These are phyloP conservation scores for Gisinianus flammeolus DNA, from an alignment of 2,888 invertebrate genomes.

Conservation along the genomic window DNA sequence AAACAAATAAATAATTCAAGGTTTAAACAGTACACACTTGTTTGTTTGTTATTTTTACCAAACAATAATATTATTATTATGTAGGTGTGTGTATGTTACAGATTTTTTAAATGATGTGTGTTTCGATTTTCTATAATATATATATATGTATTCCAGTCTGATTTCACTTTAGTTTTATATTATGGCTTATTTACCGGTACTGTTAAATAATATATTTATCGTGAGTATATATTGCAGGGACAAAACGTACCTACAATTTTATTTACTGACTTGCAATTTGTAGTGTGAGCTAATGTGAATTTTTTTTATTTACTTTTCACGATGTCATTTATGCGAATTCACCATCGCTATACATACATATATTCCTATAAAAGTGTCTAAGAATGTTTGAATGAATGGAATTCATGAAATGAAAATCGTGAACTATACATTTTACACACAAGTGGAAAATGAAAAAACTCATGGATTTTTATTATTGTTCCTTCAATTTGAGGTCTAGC, in stretches of 20 bases:
- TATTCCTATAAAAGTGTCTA: not conserved
- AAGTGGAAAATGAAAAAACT: not conserved
- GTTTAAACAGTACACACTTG: not conserved
- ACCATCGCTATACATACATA: too few species aligned
- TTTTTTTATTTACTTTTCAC: not conserved
- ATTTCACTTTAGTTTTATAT: not conserved
- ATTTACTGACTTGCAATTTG: not conserved
- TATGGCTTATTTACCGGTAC: too few species aligned
- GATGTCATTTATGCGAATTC: too few species aligned
- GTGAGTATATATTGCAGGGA: too few species aligned
- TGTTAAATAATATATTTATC: too few species aligned
- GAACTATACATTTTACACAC: not conserved
- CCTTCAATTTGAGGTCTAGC: not conserved
- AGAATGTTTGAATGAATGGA: not conserved
- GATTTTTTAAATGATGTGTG: not conserved
- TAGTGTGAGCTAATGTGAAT: not conserved
- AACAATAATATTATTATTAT: not conserved
- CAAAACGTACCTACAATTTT: too few species aligned
- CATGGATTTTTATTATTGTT: not conserved
- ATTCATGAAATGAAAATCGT: not conserved
- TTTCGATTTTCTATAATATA: not conserved
- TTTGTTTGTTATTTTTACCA: too few species aligned
- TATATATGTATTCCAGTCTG: not conserved
- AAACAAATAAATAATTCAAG: not conserved
- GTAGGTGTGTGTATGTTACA: not conserved